Evolutionary conservation across 2,797 vertebrate species (phyloP), one percentile per base, ranked within the genome.

Genomic region (Malurus splendens): DNA sequence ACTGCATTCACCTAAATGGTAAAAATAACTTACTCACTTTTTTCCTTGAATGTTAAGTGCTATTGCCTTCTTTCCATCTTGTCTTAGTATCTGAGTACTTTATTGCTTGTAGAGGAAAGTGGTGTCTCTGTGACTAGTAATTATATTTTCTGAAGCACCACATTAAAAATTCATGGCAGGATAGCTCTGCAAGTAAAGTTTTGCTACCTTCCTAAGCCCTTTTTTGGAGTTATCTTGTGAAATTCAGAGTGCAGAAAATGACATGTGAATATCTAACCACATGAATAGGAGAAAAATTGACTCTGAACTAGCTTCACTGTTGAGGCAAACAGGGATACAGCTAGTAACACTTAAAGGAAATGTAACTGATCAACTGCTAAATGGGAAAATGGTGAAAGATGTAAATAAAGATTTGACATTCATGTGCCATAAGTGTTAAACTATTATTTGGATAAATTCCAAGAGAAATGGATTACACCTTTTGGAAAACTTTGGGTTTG

Each of bases 111-210:
- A n/a, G 55, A 83, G 57, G n/a, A 20, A 57, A 79, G 20, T 3
- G 6, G 19, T 36, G 12, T 78, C 36, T 68, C 39, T 20, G 23
- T 72, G 32, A 23, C 27, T 54, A 44, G 24, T 39, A 42, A 42
- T 77, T 56, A 56, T 24, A 38, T 81, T 81, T 61, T 25, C 54
- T 80, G 60, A 55, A 82, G 76, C 10, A 41, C n/a, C 70, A 15
- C 18, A 39, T 57, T 38, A 1, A 0, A 50, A 61, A 83, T 83
- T 74, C 0, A 0, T 73, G 30, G 16, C 38, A 48, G 38, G 10
- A 51, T 66, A 87, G 18, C 18, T 87, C 38, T 77, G 39, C 54
- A 65, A 61, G 38, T 55, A 27, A 48, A 67, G 77, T 32, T 72
- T 68, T 89, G 11, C 42, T 55, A 10, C 5, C 2, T 54, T 44